phyloP scores from a whole-genome alignment of 2,797 vertebrate genomes.

The Galago senegalensis region DNA sequence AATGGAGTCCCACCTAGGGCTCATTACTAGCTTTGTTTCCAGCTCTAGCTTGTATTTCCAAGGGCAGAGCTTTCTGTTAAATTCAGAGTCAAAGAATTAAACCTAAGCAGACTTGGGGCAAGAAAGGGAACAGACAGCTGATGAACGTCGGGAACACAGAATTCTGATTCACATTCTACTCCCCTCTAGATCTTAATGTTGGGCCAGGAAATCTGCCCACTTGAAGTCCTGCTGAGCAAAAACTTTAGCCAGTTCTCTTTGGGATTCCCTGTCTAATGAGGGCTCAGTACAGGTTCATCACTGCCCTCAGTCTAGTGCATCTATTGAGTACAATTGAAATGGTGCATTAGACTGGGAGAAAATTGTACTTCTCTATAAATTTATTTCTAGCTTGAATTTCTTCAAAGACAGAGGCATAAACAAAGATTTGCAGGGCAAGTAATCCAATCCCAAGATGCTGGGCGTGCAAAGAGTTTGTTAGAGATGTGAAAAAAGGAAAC shows the following conservation, averaged over 20 bases:
- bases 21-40: slow-evolving; percentile 67
- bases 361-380: not conserved
- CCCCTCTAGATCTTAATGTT: slow-evolving; percentile 7
- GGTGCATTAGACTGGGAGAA: not conserved
- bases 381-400: not conserved
- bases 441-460: not conserved
- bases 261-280: not conserved
- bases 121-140: slow-evolving; percentile 36
- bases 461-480: not conserved
- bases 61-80: slow-evolving; percentile 60
- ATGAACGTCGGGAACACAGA: not conserved
- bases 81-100: slow-evolving; percentile 54
- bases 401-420: not conserved
- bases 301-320: not conserved
- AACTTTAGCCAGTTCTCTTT: slow-evolving; percentile 50
- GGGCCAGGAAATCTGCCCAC: slow-evolving; percentile 34
- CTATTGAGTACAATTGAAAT: slow-evolving; percentile 31
- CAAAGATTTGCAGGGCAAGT: not conserved
- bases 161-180: not conserved
- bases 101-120: slow-evolving; percentile 12
- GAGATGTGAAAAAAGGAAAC: slow-evolving; percentile 10
- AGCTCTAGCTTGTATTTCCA: slow-evolving; percentile 54
- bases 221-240: slow-evolving; percentile 21
- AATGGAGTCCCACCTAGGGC: not conserved
- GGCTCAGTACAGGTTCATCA: slow-evolving; percentile 65